phyloP scores from a whole-genome alignment of 2,888 invertebrate genomes.

The Maniola hyperantus region DNA sequence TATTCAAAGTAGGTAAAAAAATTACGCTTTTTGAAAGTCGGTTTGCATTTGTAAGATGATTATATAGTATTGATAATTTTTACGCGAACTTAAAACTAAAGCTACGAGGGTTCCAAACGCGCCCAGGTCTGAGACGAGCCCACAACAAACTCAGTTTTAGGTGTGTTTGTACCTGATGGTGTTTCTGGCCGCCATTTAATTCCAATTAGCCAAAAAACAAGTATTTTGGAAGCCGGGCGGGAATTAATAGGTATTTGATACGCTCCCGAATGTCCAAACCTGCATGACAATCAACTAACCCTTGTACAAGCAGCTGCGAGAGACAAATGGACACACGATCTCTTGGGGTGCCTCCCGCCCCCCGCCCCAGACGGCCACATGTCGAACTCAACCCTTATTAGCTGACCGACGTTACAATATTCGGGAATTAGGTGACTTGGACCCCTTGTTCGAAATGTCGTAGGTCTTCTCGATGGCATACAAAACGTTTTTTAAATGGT shows the following conservation, averaged over 20 bases:
- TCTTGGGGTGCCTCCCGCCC: constrained; percentile 21
- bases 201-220: constrained; percentile 5
- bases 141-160: too few species aligned
- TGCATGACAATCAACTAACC: constrained; percentile 21
- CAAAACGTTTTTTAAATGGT: neutral
- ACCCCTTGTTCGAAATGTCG: neutral
- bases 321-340: constrained; percentile 26
- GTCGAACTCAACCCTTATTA: constrained; percentile 87
- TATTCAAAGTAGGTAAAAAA: too few species aligned
- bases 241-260: constrained; percentile 17
- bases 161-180: too few species aligned
- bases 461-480: constrained; percentile 5
- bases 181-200: neutral
- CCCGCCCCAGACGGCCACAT: constrained; percentile 26
- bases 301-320: constrained; percentile 18
- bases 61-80: too few species aligned
- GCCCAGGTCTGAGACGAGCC: too few species aligned
- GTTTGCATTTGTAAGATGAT: too few species aligned
- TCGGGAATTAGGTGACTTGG: constrained; percentile 75
- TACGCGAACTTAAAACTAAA: too few species aligned
- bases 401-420: constrained; percentile 85
- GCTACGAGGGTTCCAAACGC: too few species aligned
- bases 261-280: constrained; percentile 19
- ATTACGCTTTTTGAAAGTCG: too few species aligned
- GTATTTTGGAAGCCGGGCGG: neutral